Conservation (phyloP, 2,797 vertebrate genomes). For the Chromis chromis region DNA sequence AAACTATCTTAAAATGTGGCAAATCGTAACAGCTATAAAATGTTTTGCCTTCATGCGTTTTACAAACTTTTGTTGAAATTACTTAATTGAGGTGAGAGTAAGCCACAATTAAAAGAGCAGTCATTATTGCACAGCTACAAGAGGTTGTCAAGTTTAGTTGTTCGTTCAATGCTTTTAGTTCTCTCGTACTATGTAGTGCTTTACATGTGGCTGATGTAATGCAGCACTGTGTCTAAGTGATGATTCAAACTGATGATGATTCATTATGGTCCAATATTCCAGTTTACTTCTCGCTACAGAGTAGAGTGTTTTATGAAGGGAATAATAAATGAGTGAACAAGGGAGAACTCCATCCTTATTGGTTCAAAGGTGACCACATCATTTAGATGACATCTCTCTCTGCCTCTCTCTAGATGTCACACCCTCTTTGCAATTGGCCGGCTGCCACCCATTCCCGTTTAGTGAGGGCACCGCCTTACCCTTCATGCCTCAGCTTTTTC, state of each 20-base stretch:
- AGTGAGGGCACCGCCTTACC: slow-evolving; percentile 52
- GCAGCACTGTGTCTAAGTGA: neutral
- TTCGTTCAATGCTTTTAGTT: no score
- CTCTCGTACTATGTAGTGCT: neutral
- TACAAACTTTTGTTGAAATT: no score
- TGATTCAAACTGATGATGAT: neutral
- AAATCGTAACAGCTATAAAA: no score
- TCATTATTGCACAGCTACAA: no score
- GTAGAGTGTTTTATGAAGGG: slow-evolving; percentile 26
- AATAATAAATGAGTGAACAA: slow-evolving; percentile 27
- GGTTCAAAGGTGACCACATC: slow-evolving; percentile 35
- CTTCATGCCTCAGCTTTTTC: slow-evolving; percentile 74
- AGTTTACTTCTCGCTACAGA: neutral
- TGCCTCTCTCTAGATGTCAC: slow-evolving; percentile 23
- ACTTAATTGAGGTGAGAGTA: no score
- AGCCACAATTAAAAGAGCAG: no score
- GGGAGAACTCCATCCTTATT: slow-evolving; percentile 19
- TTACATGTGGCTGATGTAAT: neutral
- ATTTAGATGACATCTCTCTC: slow-evolving; percentile 40
- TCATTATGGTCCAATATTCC: neutral
- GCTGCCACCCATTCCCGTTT: slow-evolving; percentile 69
- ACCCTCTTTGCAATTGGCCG: slow-evolving; percentile 70
- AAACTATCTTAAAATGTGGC: no score
- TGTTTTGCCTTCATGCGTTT: no score
- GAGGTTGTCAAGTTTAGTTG: no score